Conservation (phyloP, 2,888 invertebrate genomes). For the Pemphredon lugubris region DNA sequence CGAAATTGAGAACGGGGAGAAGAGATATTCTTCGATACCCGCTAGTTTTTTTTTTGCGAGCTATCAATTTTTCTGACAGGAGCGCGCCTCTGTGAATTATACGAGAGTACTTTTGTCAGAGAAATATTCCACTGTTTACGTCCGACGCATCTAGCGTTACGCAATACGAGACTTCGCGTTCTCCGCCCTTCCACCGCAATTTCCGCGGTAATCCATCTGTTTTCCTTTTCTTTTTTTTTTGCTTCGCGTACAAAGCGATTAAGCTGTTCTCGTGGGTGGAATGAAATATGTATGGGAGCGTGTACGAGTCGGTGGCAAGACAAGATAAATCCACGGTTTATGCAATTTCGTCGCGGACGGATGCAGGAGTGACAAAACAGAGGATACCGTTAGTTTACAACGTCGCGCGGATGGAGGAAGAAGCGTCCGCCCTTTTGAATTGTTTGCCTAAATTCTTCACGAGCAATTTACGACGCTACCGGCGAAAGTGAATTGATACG, state of each 20-base stretch:
- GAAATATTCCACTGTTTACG: background rate
- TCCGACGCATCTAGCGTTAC: slow-evolving; percentile 3
- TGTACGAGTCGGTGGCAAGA: background rate
- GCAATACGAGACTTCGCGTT: background rate
- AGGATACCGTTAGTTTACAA: background rate
- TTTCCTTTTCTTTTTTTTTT: too few species aligned
- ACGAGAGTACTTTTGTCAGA: background rate
- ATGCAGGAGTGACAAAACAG: background rate
- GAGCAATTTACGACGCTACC: background rate
- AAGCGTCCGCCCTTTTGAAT: background rate
- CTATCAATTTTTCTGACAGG: too few species aligned
- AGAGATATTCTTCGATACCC: background rate
- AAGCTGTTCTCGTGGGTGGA: background rate
- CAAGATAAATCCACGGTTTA: slow-evolving; percentile 1
- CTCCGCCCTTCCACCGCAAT: background rate
- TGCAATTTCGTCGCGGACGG: background rate
- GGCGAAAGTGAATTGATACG: background rate
- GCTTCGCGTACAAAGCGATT: background rate
- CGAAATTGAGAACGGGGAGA: background rate
- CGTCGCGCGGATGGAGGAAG: background rate
- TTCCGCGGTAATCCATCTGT: background rate
- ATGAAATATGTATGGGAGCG: slow-evolving; percentile 1
- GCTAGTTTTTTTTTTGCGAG: background rate
- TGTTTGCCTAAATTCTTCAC: background rate
- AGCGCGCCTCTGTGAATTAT: background rate